These are phyloP conservation scores for Brachynemurus nebulosus DNA, from an alignment of 2,888 invertebrate species.

Conservation along the genomic window DNA sequence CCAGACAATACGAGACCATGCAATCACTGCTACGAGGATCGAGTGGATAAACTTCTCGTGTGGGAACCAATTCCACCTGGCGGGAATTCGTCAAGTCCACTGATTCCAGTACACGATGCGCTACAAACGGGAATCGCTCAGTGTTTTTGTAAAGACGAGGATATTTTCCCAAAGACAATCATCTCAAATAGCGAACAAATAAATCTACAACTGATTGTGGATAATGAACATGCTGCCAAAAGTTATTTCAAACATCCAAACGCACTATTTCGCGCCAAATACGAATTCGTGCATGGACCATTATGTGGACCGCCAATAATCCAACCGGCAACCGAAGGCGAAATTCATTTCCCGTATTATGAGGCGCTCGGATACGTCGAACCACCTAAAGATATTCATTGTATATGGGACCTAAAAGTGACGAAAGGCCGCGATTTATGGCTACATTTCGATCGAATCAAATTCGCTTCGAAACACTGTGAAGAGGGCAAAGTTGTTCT, in stretches of 20 bases:
- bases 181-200: constrained; percentile 69
- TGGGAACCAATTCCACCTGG: constrained; percentile 51
- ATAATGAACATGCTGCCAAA: constrained; percentile 70
- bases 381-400: constrained; percentile 48
- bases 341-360: constrained; percentile 75
- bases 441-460: constrained; percentile 75
- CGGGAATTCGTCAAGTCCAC: constrained; percentile 27
- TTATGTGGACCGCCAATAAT: constrained; percentile 73
- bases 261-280: constrained; percentile 73
- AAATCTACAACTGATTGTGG: constrained; percentile 68
- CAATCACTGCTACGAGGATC: constrained; percentile 73
- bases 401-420: constrained; percentile 71
- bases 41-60: constrained; percentile 68
- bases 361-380: constrained; percentile 60
- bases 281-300: constrained; percentile 82
- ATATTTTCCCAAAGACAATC: constrained; percentile 43
- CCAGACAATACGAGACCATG: constrained; percentile 68
- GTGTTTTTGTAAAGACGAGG: constrained; percentile 45
- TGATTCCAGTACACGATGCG: constrained; percentile 39
- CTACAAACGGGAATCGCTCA: constrained; percentile 55
- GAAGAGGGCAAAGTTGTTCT: constrained; percentile 79
- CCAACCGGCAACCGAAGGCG: constrained; percentile 67
- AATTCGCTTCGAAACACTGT: constrained; percentile 71
- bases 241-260: constrained; percentile 78
- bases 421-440: constrained; percentile 74